Percentiles rank a stretch among this genome's conserved stretches.
These are phyloP conservation scores for Aricia artaxerxes DNA, from an alignment of 2,888 invertebrate species.

Conservation along the genomic window DNA sequence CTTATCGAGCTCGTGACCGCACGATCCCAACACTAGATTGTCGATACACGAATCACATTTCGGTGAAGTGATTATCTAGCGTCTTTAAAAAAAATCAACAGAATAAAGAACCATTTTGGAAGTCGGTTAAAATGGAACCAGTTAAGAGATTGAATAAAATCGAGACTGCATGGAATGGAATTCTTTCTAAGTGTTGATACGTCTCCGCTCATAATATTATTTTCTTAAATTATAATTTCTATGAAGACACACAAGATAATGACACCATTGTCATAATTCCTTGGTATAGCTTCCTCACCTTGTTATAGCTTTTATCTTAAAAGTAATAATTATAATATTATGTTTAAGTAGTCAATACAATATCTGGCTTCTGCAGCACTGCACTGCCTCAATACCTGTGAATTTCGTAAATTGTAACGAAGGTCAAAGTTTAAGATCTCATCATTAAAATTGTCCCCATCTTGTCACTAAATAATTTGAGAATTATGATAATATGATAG, in stretches of 20 bases:
- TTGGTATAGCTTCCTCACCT: too few relatives aligned
- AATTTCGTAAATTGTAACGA: neutral
- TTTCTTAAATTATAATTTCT: too few relatives aligned
- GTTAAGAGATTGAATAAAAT: neutral
- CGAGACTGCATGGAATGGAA: too few relatives aligned
- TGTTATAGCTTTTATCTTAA: too few relatives aligned
- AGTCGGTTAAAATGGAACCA: too few relatives aligned
- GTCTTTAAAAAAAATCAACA: neutral
- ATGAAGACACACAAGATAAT: too few relatives aligned
- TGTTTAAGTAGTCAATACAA: too few relatives aligned
- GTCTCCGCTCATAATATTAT: too few relatives aligned
- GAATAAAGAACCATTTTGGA: neutral
- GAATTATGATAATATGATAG: constrained; percentile 7
- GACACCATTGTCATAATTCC: too few relatives aligned
- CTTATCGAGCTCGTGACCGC: constrained; percentile 6
- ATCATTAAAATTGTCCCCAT: neutral
- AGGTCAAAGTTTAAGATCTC: neutral
- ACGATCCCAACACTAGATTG: constrained; percentile 18
- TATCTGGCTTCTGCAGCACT: too few relatives aligned
- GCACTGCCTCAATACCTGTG: neutral
- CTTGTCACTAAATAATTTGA: neutral
- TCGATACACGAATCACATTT: constrained; percentile 19
- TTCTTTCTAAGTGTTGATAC: too few relatives aligned
- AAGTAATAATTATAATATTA: too few relatives aligned
- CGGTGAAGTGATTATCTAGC: constrained; percentile 3